phyloP scores from a whole-genome alignment of 2,113 vertebrate genomes.

The Chaetodon trifascialis region DNA sequence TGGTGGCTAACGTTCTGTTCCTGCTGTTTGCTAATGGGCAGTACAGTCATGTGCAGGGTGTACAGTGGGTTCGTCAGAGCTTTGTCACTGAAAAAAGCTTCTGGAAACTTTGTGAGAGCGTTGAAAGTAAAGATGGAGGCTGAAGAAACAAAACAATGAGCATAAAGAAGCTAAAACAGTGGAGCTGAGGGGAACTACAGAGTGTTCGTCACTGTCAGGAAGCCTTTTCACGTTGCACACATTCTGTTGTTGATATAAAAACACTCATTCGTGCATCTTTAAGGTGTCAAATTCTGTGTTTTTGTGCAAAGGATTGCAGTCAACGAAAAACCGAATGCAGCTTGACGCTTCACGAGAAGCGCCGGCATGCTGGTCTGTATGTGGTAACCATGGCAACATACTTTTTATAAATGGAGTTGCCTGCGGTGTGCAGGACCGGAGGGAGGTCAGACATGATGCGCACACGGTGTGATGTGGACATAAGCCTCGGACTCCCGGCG shows the following conservation, averaged over 20 bases:
- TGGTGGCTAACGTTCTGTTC: too few species aligned
- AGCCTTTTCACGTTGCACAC: too few species aligned
- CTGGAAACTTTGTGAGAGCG: too few species aligned
- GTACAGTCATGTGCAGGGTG: too few species aligned
- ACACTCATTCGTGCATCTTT: neutral
- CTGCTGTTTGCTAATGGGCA: too few species aligned
- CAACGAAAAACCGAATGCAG: neutral
- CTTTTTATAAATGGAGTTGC: neutral
- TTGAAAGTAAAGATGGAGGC: neutral
- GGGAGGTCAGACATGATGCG: constrained; percentile 41
- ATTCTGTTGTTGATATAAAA: neutral
- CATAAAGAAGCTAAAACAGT: neutral
- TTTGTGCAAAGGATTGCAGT: too few species aligned
- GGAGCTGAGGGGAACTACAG: neutral
- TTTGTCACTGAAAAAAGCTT: too few species aligned
- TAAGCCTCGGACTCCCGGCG: neutral
- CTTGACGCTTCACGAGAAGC: constrained; percentile 6
- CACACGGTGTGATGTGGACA: constrained; percentile 34
- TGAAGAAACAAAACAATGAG: neutral
- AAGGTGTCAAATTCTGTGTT: neutral
- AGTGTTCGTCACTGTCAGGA: too few species aligned
- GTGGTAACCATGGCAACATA: constrained; percentile 56
- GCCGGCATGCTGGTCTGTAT: neutral
- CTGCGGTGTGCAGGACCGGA: neutral
- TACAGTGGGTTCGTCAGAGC: too few species aligned